These are phyloP conservation scores for Arge pagana DNA, from an alignment of 2,888 invertebrate genomes.

Conservation along the genomic window DNA sequence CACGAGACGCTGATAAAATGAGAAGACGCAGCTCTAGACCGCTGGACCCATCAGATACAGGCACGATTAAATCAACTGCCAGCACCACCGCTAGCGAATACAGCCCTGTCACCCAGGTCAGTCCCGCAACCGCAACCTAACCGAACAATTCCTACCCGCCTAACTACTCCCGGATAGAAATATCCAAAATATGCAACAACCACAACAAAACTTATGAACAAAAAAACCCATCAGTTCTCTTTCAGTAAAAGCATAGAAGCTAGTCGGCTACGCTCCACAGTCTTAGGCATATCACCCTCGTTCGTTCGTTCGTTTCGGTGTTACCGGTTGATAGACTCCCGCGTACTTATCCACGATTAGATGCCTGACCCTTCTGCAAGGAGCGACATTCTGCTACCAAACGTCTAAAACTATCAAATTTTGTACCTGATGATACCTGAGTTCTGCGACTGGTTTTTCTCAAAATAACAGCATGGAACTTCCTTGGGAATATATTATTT, in stretches of 20 bases:
- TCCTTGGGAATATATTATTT: slow-evolving; percentile 18
- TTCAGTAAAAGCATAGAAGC: slow-evolving; percentile 27
- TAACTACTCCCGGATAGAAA: neutral
- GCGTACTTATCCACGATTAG: slow-evolving; percentile 14
- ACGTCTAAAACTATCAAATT: slow-evolving; percentile 12
- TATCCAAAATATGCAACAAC: slow-evolving; percentile 4
- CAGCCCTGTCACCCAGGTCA: slow-evolving; percentile 55
- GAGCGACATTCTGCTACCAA: slow-evolving; percentile 11
- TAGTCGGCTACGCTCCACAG: slow-evolving; percentile 46
- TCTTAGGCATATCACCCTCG: slow-evolving; percentile 42
- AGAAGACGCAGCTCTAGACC: slow-evolving; percentile 60
- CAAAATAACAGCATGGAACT: slow-evolving; percentile 20
- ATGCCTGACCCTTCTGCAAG: neutral
- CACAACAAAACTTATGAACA: slow-evolving; percentile 11
- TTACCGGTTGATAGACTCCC: slow-evolving; percentile 12
- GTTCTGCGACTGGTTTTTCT: slow-evolving; percentile 18
- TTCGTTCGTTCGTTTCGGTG: slow-evolving; percentile 7
- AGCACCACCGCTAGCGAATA: slow-evolving; percentile 56
- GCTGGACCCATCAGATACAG: slow-evolving; percentile 47
- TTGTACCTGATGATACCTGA: slow-evolving; percentile 14
- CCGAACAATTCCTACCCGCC: slow-evolving; percentile 7
- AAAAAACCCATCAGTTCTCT: slow-evolving; percentile 16
- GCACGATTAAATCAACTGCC: slow-evolving; percentile 53
- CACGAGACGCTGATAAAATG: slow-evolving; percentile 54
- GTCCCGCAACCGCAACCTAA: slow-evolving; percentile 41